phyloP scores from a whole-genome alignment of 2,113 vertebrate genomes.

The Pandion haliaetus region DNA sequence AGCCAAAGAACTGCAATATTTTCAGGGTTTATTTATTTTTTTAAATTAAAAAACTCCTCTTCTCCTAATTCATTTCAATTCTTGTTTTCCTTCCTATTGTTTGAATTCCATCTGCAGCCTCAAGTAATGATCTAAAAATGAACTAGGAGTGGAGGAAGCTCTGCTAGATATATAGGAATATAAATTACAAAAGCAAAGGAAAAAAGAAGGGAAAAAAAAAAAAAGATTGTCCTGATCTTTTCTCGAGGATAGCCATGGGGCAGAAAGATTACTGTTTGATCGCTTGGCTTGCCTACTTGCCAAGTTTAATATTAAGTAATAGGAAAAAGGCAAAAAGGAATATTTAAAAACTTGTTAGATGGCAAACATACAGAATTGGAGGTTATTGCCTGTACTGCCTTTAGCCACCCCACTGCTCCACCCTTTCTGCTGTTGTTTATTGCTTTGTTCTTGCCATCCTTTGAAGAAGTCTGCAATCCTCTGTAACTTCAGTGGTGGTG shows the following conservation, averaged over 20 bases:
- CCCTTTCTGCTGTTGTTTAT: not conserved
- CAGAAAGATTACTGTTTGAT: slow-evolving; percentile 31
- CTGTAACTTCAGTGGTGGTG: not conserved
- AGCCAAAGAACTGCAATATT: not conserved
- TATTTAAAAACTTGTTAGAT: slow-evolving; percentile 34
- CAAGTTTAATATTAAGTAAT: slow-evolving; percentile 39
- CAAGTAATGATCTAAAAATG: not conserved
- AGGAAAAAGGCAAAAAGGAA: slow-evolving; percentile 23
- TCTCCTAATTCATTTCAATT: not conserved
- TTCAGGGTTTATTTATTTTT: not conserved
- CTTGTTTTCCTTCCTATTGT: not conserved
- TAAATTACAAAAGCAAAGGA: not conserved
- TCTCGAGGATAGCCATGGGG: slow-evolving; percentile 39
- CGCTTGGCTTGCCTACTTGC: slow-evolving; percentile 7
- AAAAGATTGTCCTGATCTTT: slow-evolving; percentile 42
- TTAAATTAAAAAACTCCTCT: not conserved
- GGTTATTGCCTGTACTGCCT: slow-evolving; percentile 1
- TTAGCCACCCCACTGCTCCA: not conserved
- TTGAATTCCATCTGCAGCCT: not conserved
- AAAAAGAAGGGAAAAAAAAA: not conserved
- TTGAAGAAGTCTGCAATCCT: not conserved
- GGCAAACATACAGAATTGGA: not conserved
- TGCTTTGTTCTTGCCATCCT: not conserved
- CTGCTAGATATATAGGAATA: not conserved
- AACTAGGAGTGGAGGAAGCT: not conserved